Evolutionary conservation across 2,888 invertebrate genomes (phyloP).

Genomic region (Papilio demoleus): DNA sequence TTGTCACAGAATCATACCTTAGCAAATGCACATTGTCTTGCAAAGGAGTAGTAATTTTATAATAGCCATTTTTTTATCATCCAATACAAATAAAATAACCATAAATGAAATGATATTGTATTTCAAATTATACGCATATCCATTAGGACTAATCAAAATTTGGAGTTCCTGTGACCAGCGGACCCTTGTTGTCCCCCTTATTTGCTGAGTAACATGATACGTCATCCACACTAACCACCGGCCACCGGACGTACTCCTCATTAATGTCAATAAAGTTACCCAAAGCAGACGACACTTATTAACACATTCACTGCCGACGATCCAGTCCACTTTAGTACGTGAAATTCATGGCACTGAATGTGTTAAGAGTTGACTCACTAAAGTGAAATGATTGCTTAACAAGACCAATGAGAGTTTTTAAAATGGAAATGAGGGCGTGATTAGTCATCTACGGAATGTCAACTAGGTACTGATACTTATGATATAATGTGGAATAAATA

Average conservation of each 20-base stretch:
- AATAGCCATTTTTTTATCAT: too few species aligned
- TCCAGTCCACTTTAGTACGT: background rate
- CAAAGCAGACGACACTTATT: conserved; percentile 69
- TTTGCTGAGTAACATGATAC: conserved; percentile 77
- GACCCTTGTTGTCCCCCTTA: conserved; percentile 72
- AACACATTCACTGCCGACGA: conserved; percentile 46
- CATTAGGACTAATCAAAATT: conserved; percentile 46
- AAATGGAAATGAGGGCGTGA: conserved; percentile 8
- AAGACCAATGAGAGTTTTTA: conserved; percentile 31
- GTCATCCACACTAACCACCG: conserved; percentile 65
- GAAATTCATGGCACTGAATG: background rate
- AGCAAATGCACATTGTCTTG: too few species aligned
- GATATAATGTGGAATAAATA: too few species aligned
- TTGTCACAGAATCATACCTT: too few species aligned
- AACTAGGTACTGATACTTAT: too few species aligned
- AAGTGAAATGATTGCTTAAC: background rate
- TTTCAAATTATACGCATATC: conserved; percentile 33
- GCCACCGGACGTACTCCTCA: conserved; percentile 75
- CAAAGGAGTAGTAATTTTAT: too few species aligned
- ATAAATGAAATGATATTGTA: conserved; percentile 18
- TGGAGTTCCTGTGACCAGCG: conserved; percentile 60
- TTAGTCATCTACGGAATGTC: background rate
- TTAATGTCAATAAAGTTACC: conserved; percentile 78
- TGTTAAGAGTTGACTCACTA: conserved; percentile 63
- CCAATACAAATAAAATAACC: background rate